These are phyloP conservation scores for Todiramphus chloris DNA, from an alignment of 2,113 vertebrate genomes.

Conservation along the genomic window DNA sequence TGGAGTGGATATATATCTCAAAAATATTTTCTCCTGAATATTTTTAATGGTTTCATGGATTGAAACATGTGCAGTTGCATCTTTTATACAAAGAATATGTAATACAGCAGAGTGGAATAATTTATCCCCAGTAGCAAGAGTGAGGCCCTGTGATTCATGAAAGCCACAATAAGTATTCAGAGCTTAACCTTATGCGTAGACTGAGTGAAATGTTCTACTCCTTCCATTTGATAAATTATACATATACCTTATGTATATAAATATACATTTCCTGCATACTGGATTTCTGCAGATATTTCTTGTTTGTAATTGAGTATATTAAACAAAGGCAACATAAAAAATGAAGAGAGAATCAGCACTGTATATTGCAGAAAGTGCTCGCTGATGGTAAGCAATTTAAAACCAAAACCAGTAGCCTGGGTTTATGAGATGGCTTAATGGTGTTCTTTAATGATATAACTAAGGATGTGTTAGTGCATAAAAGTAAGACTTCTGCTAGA, in stretches of 20 bases:
- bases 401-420: conserved; percentile 30
- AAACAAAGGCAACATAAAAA: conserved; percentile 64
- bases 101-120: conserved; percentile 68
- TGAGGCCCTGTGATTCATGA: conserved; percentile 70
- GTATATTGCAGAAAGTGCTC: conserved; percentile 43
- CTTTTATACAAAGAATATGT: conserved; percentile 72
- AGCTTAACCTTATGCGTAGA: conserved; percentile 70
- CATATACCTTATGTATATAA: conserved; percentile 65
- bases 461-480: background rate
- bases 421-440: conserved; percentile 30
- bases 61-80: conserved; percentile 67
- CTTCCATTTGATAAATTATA: conserved; percentile 72
- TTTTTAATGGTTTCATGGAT: conserved; percentile 68
- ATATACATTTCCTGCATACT: conserved; percentile 67
- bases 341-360: conserved; percentile 8
- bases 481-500: background rate
- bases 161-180: conserved; percentile 71
- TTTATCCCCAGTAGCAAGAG: conserved; percentile 72
- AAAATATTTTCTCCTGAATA: conserved; percentile 67
- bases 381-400: conserved; percentile 53
- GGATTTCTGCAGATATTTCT: conserved; percentile 65
- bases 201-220: conserved; percentile 66
- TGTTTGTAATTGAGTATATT: conserved; percentile 68
- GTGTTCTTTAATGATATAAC: conserved; percentile 32
- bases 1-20: conserved; percentile 40